phyloP scores from a whole-genome alignment of 2,888 invertebrate species.

The Lasioglossum pauxillum region DNA sequence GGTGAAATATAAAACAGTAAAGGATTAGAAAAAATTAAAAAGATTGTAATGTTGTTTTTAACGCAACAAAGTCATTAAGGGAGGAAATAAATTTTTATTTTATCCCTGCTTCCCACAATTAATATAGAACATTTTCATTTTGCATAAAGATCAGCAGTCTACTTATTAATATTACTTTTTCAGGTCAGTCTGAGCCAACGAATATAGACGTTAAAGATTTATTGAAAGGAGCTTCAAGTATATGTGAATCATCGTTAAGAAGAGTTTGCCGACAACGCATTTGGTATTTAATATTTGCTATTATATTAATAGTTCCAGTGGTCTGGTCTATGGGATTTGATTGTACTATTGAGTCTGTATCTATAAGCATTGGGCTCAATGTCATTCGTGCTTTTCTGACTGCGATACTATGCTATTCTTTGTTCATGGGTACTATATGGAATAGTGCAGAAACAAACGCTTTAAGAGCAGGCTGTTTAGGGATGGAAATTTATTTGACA shows the following conservation, averaged over 20 bases:
- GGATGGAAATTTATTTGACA: slow-evolving; percentile 87
- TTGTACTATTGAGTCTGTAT: slow-evolving; percentile 70
- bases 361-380: slow-evolving; percentile 85
- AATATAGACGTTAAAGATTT: slow-evolving; percentile 75
- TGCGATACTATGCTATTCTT: slow-evolving; percentile 88
- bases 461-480: slow-evolving; percentile 90
- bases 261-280: slow-evolving; percentile 85
- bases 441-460: slow-evolving; percentile 92
- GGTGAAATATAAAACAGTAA: too few species aligned
- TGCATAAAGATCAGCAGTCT: too few species aligned
- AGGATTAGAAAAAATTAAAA: too few species aligned
- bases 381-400: slow-evolving; percentile 88
- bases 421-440: slow-evolving; percentile 93
- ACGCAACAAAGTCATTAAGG: too few species aligned
- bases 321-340: slow-evolving; percentile 80
- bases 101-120: too few species aligned
- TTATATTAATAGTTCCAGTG: slow-evolving; percentile 85
- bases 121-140: too few species aligned
- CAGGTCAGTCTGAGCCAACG: slow-evolving; percentile 70
- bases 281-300: slow-evolving; percentile 86
- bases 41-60: too few species aligned
- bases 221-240: slow-evolving; percentile 86
- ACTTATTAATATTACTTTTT: slow-evolving; percentile 33
- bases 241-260: slow-evolving; percentile 87
- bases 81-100: too few species aligned